Evolutionary conservation across 30 jellyfish, hydroid and myxozoan genomes (phyloP), one percentile per base, ranked within the genome.

Genomic region (Hydractinia echinata): DNA sequence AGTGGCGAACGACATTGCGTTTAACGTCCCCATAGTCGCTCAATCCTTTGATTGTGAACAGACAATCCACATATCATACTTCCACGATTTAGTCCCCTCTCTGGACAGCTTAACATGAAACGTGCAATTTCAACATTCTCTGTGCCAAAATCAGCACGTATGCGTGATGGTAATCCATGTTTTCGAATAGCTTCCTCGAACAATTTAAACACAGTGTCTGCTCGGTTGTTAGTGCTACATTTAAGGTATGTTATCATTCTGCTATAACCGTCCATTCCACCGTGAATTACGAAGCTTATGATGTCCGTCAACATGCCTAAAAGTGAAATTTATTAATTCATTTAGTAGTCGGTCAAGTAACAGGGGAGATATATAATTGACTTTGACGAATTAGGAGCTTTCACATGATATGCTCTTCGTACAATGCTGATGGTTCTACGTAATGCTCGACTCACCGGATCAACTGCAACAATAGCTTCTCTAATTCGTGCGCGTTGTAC

Each of bases 391-490:
- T 73, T 82, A 55, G 85, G 87, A 10, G 79, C 69, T 5, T 67
- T 67, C 10, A 82, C 90, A 82, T 58, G 72, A 68, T 82, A 82
- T n/a, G 69, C 54, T 16, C 90, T 79, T 51, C 90, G 20, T 51
- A 82, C 48, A 18, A 82, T 61, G 67, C 62, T 55, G 18, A 61
- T 52, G 54, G 90, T 60, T 39, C 85, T 72, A 54, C 87, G 51
- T 80, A 82, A 62, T n/a, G 90, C 85, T 30, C 90, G 56, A n/a
- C 90, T 58, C 54, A 72, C 85, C 16, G 90, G 90, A 61, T 82
- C 90, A 7, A 82, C 81, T 4, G 56, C 68, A 14, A 5, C 13
- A 48, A 82, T 82, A 5, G 87, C 90, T 39, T 72, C 81, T 54
- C 87, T 50, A 10, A 82, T 71, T n/a, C 85, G 72, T 44, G 48